Conservation (phyloP, 2,113 vertebrate genomes). For the Planiliza haematocheilus region DNA sequence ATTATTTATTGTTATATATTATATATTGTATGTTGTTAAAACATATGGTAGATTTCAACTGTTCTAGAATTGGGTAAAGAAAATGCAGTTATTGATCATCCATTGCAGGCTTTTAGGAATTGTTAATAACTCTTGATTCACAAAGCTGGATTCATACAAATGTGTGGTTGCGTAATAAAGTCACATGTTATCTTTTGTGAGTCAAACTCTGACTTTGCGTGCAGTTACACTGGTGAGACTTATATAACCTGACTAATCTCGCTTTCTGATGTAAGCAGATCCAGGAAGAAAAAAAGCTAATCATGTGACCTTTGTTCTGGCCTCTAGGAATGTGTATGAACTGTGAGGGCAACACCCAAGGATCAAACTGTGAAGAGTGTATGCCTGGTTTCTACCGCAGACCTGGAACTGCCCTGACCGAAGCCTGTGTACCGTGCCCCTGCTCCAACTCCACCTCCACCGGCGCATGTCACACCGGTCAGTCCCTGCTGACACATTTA, state of each 20-base stretch:
- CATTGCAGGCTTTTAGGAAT: too few relatives aligned
- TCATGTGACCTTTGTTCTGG: conserved; percentile 24
- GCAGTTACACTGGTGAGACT: neutral
- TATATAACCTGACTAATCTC: neutral
- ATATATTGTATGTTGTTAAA: too few relatives aligned
- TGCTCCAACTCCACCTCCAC: conserved; percentile 91
- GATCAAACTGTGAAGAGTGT: conserved; percentile 91
- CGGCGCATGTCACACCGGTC: conserved; percentile 88
- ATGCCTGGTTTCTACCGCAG: conserved; percentile 85
- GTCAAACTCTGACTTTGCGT: neutral
- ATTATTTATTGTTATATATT: too few relatives aligned
- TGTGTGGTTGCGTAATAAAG: too few relatives aligned
- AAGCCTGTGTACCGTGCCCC: conserved; percentile 87
- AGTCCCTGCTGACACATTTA: conserved; percentile 60
- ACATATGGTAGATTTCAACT: too few relatives aligned
- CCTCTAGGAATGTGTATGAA: conserved; percentile 87
- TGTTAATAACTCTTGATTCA: too few relatives aligned
- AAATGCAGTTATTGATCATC: too few relatives aligned
- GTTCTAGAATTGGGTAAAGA: too few relatives aligned
- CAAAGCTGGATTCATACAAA: neutral
- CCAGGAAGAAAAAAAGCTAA: conserved; percentile 3
- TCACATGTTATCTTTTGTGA: neutral
- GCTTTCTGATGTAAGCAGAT: conserved; percentile 6
- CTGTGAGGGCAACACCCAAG: conserved; percentile 90
- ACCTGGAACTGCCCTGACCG: conserved; percentile 41